These are phyloP conservation scores for Leucophenga montana DNA, from an alignment of 2,888 invertebrate species.

Conservation along the genomic window DNA sequence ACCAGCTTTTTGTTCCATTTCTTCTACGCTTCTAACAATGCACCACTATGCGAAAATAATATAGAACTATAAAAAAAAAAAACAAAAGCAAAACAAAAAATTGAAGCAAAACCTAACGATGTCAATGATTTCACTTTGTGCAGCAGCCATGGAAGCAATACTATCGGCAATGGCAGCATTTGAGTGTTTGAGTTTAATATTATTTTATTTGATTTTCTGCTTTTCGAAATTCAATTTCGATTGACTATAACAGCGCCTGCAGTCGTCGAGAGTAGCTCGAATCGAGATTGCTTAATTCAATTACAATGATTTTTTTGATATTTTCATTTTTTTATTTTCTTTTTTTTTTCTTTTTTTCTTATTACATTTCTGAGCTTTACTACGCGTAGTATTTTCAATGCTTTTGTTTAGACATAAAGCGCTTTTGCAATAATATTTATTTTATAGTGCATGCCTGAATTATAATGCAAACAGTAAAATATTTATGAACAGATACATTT, in stretches of 20 bases:
- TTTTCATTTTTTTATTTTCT: not conserved
- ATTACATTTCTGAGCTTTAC: too few relatives aligned
- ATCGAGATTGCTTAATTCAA: constrained; percentile 5
- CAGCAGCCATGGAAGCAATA: not conserved
- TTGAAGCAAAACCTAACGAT: constrained; percentile 32
- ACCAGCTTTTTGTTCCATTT: not conserved
- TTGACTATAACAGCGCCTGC: constrained; percentile 15
- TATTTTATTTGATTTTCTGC: constrained; percentile 29
- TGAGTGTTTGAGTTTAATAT: constrained; percentile 28
- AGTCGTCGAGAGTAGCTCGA: not conserved
- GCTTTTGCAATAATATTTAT: constrained; percentile 6
- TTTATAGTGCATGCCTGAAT: not conserved
- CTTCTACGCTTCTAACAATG: not conserved
- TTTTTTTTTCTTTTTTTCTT: too few relatives aligned
- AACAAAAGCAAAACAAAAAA: too few relatives aligned
- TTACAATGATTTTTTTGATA: not conserved
- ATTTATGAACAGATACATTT: too few relatives aligned
- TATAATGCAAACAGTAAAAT: not conserved
- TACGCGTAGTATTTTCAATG: too few relatives aligned
- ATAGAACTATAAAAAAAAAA: not conserved
- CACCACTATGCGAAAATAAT: not conserved
- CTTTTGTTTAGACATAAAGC: too few relatives aligned
- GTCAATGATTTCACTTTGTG: constrained; percentile 51
- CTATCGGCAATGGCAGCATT: constrained; percentile 2
- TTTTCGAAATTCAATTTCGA: constrained; percentile 27